phyloP scores from a whole-genome alignment of 2,113 vertebrate species.

The Rallus limicola region DNA sequence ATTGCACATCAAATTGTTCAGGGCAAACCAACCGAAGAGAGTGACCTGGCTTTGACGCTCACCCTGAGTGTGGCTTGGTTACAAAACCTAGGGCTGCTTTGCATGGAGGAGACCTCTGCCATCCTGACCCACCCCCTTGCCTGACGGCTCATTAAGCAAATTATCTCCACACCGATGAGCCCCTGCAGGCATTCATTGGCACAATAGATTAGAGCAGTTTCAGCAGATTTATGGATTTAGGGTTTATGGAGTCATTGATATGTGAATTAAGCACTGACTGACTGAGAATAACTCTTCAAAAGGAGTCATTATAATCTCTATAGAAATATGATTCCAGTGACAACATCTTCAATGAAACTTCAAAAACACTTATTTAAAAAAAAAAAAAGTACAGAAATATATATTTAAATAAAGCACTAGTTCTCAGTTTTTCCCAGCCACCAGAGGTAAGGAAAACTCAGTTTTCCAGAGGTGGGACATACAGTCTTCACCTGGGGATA shows the following conservation, averaged over 20 bases:
- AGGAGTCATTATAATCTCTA: slow-evolving; percentile 62
- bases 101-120: fast-evolving
- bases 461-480: not conserved
- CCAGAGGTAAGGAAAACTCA: not conserved
- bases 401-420: not conserved
- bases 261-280: slow-evolving; percentile 64
- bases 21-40: not conserved
- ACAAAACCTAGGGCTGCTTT: not conserved
- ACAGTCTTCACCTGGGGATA: not conserved
- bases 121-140: fast-evolving
- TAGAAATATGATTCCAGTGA: slow-evolving; percentile 56
- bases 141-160: not conserved
- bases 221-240: slow-evolving; percentile 31
- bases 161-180: not conserved
- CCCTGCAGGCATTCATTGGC: not conserved
- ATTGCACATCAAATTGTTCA: not conserved
- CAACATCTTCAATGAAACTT: slow-evolving; percentile 48
- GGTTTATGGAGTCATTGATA: slow-evolving; percentile 60
- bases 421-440: not conserved
- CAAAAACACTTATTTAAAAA: not conserved
- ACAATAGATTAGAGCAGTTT: slow-evolving; percentile 14
- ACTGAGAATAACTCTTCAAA: slow-evolving; percentile 54
- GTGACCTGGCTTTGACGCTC: not conserved
- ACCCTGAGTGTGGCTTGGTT: fast-evolving
- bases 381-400: not conserved